Percentiles rank a stretch among this genome's conserved stretches.
These are phyloP conservation scores for Smutsia gigantea DNA, from an alignment of 2,797 vertebrate species.

Conservation along the genomic window DNA sequence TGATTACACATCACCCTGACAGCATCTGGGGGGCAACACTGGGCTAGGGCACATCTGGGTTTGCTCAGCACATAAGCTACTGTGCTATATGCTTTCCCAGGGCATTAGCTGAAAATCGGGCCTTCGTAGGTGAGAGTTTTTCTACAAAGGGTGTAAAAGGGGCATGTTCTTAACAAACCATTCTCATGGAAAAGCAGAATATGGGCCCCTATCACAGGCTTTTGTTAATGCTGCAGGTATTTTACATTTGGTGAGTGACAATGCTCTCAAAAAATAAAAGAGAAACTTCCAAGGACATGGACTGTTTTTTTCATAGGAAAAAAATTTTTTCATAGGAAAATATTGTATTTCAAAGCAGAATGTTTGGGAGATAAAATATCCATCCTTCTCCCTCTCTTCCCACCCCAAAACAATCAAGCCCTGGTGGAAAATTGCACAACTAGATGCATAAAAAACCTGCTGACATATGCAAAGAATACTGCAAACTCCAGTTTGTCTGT, in stretches of 20 bases:
- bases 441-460: slow-evolving; percentile 29
- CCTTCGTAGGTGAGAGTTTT: neutral
- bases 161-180: neutral
- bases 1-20: neutral
- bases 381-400: slow-evolving; percentile 2
- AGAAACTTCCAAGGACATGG: slow-evolving; percentile 24
- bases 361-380: neutral
- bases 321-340: neutral
- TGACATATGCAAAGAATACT: neutral
- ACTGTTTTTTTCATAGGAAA: neutral
- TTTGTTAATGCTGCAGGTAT: slow-evolving; percentile 35
- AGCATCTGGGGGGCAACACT: neutral
- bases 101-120: neutral
- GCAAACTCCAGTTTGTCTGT: neutral
- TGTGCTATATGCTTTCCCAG: neutral
- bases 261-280: slow-evolving; percentile 13
- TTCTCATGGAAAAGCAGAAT: slow-evolving; percentile 12
- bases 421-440: slow-evolving; percentile 41
- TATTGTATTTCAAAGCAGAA: slow-evolving; percentile 43
- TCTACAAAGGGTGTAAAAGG: neutral
- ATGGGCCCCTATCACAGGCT: neutral
- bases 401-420: slow-evolving; percentile 31
- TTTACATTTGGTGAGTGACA: slow-evolving; percentile 11
- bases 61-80: slow-evolving; percentile 13
- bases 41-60: neutral